Evolutionary conservation across 2,888 invertebrate genomes (phyloP), one percentile per base, ranked within the genome.

Genomic region (Steinernema hermaphroditum): DNA sequence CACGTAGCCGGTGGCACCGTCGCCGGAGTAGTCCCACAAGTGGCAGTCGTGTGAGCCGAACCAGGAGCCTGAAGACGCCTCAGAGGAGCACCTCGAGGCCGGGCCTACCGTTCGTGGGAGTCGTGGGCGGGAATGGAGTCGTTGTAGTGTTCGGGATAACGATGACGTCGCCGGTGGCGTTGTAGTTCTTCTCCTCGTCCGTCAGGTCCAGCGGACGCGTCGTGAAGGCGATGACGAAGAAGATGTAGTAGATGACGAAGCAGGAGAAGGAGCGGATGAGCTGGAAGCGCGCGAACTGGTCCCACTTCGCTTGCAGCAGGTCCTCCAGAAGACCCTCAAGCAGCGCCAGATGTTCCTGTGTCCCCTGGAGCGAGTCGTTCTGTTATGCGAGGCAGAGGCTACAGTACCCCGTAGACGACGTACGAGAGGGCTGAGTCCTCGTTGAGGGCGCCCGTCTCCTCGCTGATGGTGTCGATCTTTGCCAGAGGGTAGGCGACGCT

Each of bases 401-500:
- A 16, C 32, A 8, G n/a, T 14, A 94, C 96, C 77, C 96, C 96
- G 89, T 96, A 96, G 0, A 96, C 94, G 2, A 96, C 95, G 73
- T 96, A 91, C 89, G 96, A 95, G 29, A 97, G 89, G 0, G 94
- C 96, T 0, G 96, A 96, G 86, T 93, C 93, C 87, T 93, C 94
- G 87, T 93, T 94, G 19, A 97, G 94, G 76, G 93, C 91, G 4
- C 95, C 95, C 2, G 54, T 54, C 85, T 91, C 91, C 4, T 92
- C 92, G 84, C 95, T 93, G 77, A 97, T 97, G 0, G 96, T 96
- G 86, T 98, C 97, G 44, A 96, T 93, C 88, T 94, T 93, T 0
- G 93, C 92, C 69, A 98, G 88, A 0, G 97, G 96, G 88, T 97
- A 97, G 0, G 96, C 96, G 4, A 27, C 27, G 54, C 73, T 69